Conservation (phyloP, 1,140 invertebrate genomes). For the Philotrypesis tridentata region DNA sequence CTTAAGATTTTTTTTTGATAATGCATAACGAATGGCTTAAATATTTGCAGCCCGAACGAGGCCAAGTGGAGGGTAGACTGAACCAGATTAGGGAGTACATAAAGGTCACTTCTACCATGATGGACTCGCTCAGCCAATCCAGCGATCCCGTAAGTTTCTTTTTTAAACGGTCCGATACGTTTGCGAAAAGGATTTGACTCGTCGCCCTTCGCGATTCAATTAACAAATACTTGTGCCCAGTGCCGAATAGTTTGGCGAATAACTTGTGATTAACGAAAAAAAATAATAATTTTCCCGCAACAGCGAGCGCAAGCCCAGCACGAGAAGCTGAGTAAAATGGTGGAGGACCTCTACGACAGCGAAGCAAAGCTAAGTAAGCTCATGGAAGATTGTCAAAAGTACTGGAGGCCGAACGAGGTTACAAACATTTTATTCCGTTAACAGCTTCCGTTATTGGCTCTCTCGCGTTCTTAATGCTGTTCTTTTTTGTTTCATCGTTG, state of each 20-base stretch:
- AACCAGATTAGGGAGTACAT: constrained; percentile 79
- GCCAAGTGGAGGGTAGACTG: constrained; percentile 75
- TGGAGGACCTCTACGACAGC: constrained; percentile 71
- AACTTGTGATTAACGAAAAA: constrained; percentile 13
- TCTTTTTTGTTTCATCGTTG: background rate
- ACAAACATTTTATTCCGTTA: background rate
- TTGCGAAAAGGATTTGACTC: too few species aligned
- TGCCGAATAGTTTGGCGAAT: background rate
- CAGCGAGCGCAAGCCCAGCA: constrained; percentile 67
- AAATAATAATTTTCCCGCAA: constrained; percentile 37
- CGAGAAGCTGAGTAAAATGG: constrained; percentile 69
- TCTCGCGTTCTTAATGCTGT: too few species aligned
- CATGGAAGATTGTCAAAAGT: constrained; percentile 65
- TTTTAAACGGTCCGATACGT: background rate
- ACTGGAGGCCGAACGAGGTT: constrained; percentile 65
- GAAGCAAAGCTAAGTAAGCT: constrained; percentile 68
- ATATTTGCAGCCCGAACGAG: constrained; percentile 70
- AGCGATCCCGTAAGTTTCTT: constrained; percentile 75
- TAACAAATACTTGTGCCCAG: background rate
- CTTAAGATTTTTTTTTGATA: background rate
- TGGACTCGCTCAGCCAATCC: constrained; percentile 77
- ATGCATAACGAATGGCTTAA: background rate
- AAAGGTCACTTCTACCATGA: constrained; percentile 76
- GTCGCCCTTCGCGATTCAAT: background rate
- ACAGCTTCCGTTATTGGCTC: constrained; percentile 10